phyloP scores from a whole-genome alignment of 2,888 invertebrate genomes.

The Embidobia sp. region DNA sequence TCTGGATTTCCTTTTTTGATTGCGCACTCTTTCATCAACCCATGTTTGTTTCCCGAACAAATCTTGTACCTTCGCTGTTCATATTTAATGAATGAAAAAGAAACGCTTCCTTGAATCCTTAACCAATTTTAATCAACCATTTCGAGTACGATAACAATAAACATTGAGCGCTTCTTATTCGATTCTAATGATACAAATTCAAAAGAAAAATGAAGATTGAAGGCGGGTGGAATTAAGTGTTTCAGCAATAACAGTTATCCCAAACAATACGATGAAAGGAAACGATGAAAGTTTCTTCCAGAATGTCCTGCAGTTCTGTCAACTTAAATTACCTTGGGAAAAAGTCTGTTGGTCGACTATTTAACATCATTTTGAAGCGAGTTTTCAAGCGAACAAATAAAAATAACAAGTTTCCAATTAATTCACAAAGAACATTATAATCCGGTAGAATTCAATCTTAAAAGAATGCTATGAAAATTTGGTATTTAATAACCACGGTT shows the following conservation, averaged over 20 bases:
- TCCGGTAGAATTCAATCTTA: neutral
- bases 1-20: neutral
- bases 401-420: slow-evolving; percentile 8
- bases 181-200: slow-evolving; percentile 24
- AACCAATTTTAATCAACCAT: too few species aligned
- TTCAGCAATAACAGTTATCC: slow-evolving; percentile 49
- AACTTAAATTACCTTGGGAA: slow-evolving; percentile 49
- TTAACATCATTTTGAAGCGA: slow-evolving; percentile 37
- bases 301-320: slow-evolving; percentile 38
- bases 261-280: slow-evolving; percentile 39
- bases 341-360: slow-evolving; percentile 29
- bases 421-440: neutral
- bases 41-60: too few species aligned
- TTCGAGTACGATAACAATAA: too few species aligned
- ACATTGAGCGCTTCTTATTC: neutral
- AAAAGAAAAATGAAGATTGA: slow-evolving; percentile 25
- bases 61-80: too few species aligned
- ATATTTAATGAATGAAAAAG: too few species aligned
- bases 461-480: too few species aligned
- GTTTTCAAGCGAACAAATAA: slow-evolving; percentile 9
- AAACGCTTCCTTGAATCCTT: too few species aligned
- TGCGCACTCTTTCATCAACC: too few species aligned
- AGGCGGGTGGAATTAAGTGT: slow-evolving; percentile 38
- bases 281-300: slow-evolving; percentile 50
- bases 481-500: too few species aligned